Base-by-base conservation (phyloP, 2,797 vertebrate species). In the Tolypeutes matacus region DNA sequence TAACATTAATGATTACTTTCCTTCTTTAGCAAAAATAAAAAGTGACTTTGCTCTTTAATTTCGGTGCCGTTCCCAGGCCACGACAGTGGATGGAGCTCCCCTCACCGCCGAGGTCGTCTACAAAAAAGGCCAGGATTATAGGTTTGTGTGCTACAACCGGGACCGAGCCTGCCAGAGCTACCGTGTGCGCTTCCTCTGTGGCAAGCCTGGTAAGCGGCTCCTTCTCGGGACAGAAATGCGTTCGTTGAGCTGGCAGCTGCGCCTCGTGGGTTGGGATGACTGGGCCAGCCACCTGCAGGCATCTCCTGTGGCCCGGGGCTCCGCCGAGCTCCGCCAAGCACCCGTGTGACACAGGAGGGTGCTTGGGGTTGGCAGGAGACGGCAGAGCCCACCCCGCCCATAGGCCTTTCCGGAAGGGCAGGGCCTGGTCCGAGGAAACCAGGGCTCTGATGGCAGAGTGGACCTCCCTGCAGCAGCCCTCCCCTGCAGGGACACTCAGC, bases 161-260 rank as follows among this genome's bases (percentile, higher is more conserved):
- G 99, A 98, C 97, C 99, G 99, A 65, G 98, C 98, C 95, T 99
- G 99, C 97, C 98, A 36, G 91, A 99, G 98, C 98, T 99, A 99
- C 98, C 98, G 98, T 83, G 99, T 99, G 51, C 99, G 99, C 83
- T 99, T 99, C 97, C 99, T 99, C 27, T 99, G 99, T 53, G 99
- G 99, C 89, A 99, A 99, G 97, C 98, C 99, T 2, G 99, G 99
- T 99, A 98, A 0, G 98, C 98, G 62, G 84, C 53, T 62, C n/a
- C 0, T 12, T 9, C 42, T 0, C 6, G 65, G 85, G 81, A n/a
- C 3, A 7, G 62, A 81, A 18, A n/a, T 11, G 5, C 2, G 27
- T 14, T 29, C 67, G n/a, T 53, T 39, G 76, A 69, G 67, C 67
- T 84, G 78, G 69, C 13, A 18, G 69, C 25, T 0, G 1, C 1